phyloP scores from a whole-genome alignment of 35 echinoderm and acorn worm genomes.

The Ptychodera flava region DNA sequence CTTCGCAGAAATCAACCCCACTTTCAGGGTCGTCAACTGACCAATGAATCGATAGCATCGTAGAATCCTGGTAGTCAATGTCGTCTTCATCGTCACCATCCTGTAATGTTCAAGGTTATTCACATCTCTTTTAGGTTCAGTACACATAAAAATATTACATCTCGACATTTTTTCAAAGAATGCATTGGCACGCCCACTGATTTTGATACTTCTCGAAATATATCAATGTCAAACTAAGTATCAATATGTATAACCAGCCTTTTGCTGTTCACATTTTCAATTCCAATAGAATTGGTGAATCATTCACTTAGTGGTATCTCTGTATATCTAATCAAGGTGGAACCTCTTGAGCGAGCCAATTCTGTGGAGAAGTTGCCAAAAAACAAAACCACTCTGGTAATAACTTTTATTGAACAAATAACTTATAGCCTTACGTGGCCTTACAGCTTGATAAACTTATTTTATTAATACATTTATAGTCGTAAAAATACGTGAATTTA shows the following conservation, averaged over 20 bases:
- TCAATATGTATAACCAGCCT: not conserved
- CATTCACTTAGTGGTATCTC: no score
- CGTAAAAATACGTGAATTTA: no score
- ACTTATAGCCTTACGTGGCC: not conserved
- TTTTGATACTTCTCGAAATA: not conserved
- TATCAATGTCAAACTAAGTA: not conserved
- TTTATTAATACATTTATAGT: not conserved
- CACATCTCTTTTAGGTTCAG: not conserved
- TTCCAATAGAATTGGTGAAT: no score
- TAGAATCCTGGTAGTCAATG: slow-evolving; percentile 1
- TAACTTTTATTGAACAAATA: not conserved
- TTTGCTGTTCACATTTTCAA: no score
- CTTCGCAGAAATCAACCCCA: slow-evolving; percentile 39
- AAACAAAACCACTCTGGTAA: not conserved
- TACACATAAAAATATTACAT: not conserved
- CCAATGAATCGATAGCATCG: slow-evolving; percentile 13
- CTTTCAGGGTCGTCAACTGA: slow-evolving; percentile 31
- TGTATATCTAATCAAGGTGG: not conserved
- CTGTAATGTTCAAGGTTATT: not conserved
- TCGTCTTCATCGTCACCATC: not conserved
- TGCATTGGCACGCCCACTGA: not conserved
- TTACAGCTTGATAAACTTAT: not conserved
- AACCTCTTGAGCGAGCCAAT: not conserved
- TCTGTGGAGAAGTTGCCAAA: not conserved
- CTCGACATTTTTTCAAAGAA: not conserved